Percentiles rank a stretch among this genome's conserved stretches.
Conservation (phyloP, 2,888 invertebrate species). For the Caenorhabditis sp. region DNA sequence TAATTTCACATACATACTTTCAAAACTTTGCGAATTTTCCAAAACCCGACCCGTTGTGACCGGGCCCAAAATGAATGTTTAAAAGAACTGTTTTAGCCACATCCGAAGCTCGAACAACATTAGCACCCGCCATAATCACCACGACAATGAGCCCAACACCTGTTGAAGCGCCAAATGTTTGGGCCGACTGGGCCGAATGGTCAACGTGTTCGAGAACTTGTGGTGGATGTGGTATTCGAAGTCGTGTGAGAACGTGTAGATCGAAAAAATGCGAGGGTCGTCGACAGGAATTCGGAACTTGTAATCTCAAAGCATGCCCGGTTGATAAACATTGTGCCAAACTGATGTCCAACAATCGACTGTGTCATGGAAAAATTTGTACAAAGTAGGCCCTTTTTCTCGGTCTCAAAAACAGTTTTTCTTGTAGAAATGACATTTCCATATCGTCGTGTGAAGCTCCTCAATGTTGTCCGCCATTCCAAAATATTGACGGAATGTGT, state of each 20-base stretch:
- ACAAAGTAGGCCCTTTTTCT: slow-evolving; percentile 39
- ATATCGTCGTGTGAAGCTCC: slow-evolving; percentile 61
- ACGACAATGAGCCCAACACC: slow-evolving; percentile 34
- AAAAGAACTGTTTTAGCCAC: slow-evolving; percentile 20
- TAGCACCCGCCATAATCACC: slow-evolving; percentile 44
- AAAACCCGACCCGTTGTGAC: too few species aligned
- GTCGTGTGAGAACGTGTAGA: slow-evolving; percentile 55
- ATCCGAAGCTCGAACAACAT: slow-evolving; percentile 45
- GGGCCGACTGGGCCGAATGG: slow-evolving; percentile 68
- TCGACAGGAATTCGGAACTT: slow-evolving; percentile 65
- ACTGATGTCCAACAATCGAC: slow-evolving; percentile 51
- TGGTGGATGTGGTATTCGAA: slow-evolving; percentile 67
- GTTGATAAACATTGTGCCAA: slow-evolving; percentile 58
- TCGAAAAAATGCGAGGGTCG: slow-evolving; percentile 65
- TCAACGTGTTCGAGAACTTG: slow-evolving; percentile 62
- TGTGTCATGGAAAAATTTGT: slow-evolving; percentile 59
- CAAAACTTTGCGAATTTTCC: too few species aligned
- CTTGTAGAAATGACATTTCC: slow-evolving; percentile 44
- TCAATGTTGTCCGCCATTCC: slow-evolving; percentile 67
- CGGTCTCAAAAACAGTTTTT: neutral
- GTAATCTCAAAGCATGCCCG: slow-evolving; percentile 67
- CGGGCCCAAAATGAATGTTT: too few species aligned
- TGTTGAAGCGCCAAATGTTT: slow-evolving; percentile 51
- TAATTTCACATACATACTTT: too few species aligned
- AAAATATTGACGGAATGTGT: slow-evolving; percentile 59